These are phyloP conservation scores for Peromyscus californicus DNA, from an alignment of 2,113 vertebrate species.

Conservation along the genomic window DNA sequence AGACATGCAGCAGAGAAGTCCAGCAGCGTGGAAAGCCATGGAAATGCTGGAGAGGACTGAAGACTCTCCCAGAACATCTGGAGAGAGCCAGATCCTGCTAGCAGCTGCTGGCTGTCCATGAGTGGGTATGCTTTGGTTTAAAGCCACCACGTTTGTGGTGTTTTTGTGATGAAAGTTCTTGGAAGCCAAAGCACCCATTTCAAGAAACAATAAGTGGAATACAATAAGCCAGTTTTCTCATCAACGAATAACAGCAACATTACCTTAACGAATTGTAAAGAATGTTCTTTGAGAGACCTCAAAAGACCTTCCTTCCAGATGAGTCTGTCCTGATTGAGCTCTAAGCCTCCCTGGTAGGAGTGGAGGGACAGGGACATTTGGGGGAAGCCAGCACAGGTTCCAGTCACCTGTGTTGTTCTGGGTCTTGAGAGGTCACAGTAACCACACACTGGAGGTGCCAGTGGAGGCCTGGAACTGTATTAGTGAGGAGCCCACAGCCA, in stretches of 20 bases:
- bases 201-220: background rate
- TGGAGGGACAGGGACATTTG: background rate
- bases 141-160: background rate
- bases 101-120: background rate
- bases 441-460: background rate
- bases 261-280: background rate
- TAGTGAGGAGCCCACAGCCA: background rate
- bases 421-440: no score
- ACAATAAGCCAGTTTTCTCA: background rate
- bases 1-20: background rate
- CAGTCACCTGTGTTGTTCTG: background rate
- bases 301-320: background rate
- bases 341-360: background rate
- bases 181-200: background rate
- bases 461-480: background rate
- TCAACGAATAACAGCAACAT: background rate
- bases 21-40: background rate
- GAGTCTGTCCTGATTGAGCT: background rate
- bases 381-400: background rate
- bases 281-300: background rate
- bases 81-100: background rate
- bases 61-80: background rate
- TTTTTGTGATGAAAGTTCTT: background rate
- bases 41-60: background rate
- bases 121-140: background rate